Evolutionary conservation across 1,140 invertebrate species (phyloP).

Genomic region (Babylonia areolata): DNA sequence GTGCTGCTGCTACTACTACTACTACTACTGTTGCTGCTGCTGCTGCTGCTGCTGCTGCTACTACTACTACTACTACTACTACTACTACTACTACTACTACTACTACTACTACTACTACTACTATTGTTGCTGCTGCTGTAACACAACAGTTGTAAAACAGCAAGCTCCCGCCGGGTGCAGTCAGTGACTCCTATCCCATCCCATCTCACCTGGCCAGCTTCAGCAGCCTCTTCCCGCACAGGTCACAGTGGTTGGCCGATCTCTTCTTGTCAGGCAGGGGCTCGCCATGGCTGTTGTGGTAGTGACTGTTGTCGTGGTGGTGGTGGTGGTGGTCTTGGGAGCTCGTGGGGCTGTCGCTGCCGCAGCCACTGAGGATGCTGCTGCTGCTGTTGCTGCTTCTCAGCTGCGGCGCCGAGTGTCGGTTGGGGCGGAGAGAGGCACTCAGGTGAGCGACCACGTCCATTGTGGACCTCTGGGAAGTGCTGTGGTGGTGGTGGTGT

Average conservation of each 20-base stretch:
- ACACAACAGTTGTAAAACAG: not conserved
- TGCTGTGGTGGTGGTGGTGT: too few relatives aligned
- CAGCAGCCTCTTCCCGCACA: conserved; percentile 28
- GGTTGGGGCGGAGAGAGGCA: not conserved
- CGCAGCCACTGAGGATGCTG: not conserved
- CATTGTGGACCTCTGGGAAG: too few relatives aligned
- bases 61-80: too few relatives aligned
- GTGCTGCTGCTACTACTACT: not conserved
- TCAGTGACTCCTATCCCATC: too few relatives aligned
- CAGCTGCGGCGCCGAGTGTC: not conserved
- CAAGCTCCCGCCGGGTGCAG: too few relatives aligned
- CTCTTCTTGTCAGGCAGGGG: conserved; percentile 2
- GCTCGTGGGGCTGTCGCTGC: not conserved
- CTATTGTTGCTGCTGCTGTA: too few relatives aligned
- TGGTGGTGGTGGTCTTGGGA: too few relatives aligned
- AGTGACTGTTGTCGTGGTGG: too few relatives aligned
- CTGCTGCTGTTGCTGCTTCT: conserved; percentile 3
- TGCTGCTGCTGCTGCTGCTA: not conserved
- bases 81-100: too few relatives aligned
- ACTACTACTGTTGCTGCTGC: too few relatives aligned
- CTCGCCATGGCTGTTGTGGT: not conserved
- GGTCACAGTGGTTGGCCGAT: not conserved
- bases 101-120: too few relatives aligned
- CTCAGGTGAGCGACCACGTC: not conserved
- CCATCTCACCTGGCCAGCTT: conserved; percentile 17